Evolutionary conservation across 2,113 vertebrate species (phyloP).

Genomic region (Pelecanoides urinatrix): DNA sequence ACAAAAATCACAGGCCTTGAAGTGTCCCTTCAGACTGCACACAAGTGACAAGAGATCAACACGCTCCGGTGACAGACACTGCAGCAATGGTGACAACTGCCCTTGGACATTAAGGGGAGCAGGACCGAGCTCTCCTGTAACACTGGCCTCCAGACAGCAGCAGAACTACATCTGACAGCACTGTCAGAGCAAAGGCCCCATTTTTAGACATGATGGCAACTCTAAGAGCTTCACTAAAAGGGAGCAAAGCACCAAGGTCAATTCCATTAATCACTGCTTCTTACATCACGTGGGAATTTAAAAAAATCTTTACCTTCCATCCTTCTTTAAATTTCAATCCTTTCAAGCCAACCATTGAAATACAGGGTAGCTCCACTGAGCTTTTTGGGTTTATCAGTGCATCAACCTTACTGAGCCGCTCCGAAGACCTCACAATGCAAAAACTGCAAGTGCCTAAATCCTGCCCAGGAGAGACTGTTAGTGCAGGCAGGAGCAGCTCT

Average conservation of each 20-base stretch:
- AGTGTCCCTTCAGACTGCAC: not conserved
- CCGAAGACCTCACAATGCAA: not conserved
- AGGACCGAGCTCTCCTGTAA: not conserved
- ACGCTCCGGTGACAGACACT: not conserved
- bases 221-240: not conserved
- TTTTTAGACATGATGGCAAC: not conserved
- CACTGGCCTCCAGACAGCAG: not conserved
- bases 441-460: not conserved
- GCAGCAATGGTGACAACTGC: not conserved
- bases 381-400: not conserved
- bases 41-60: not conserved
- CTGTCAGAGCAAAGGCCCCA: not conserved
- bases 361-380: rapidly evolving
- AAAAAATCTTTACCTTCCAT: not conserved
- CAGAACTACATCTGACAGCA: not conserved
- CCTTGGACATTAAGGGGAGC: not conserved
- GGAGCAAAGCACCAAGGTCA: not conserved
- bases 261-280: not conserved
- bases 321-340: not conserved
- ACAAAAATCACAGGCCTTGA: not conserved
- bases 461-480: not conserved
- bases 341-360: not conserved
- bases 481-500: not conserved
- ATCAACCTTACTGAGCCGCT: not conserved
- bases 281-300: not conserved